These are phyloP conservation scores for Potamilus streckersoni DNA, from an alignment of 1,140 invertebrate genomes.

Conservation along the genomic window DNA sequence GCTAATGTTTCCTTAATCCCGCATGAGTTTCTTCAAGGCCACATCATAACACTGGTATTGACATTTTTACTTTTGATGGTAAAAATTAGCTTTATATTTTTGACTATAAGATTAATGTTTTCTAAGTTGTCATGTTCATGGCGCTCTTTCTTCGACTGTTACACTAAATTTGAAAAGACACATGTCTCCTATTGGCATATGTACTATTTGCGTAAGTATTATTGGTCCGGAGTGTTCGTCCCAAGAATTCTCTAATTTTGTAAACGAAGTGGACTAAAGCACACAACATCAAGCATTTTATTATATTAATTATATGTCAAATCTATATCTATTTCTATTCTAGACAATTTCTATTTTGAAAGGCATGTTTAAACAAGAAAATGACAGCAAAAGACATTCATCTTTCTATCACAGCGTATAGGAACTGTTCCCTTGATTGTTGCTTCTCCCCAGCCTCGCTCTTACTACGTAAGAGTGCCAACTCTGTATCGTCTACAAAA, in stretches of 20 bases:
- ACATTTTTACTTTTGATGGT: slow-evolving; percentile 29
- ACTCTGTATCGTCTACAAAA: too few species aligned
- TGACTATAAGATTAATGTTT: slow-evolving; percentile 33
- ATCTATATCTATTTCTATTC: too few species aligned
- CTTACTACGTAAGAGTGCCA: not conserved
- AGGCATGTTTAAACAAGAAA: not conserved
- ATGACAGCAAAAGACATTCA: not conserved
- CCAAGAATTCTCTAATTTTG: slow-evolving; percentile 7
- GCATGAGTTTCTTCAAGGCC: slow-evolving; percentile 23
- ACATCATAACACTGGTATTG: slow-evolving; percentile 26
- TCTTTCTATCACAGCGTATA: not conserved
- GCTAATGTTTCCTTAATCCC: slow-evolving; percentile 29
- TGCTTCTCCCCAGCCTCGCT: not conserved
- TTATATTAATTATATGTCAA: not conserved
- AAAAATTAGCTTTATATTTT: slow-evolving; percentile 14
- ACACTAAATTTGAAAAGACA: slow-evolving; percentile 18
- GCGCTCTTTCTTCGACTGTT: slow-evolving; percentile 15
- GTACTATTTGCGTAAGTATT: not conserved
- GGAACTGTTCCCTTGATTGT: not conserved
- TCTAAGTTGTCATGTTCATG: slow-evolving; percentile 31
- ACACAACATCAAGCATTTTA: not conserved
- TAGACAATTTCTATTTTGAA: not conserved
- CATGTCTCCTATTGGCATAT: slow-evolving; percentile 1
- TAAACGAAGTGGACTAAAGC: slow-evolving; percentile 8
- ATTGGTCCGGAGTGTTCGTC: slow-evolving; percentile 14